Evolutionary conservation across 2,797 vertebrate genomes (phyloP).

Genomic region (Eutrigla gurnardus): DNA sequence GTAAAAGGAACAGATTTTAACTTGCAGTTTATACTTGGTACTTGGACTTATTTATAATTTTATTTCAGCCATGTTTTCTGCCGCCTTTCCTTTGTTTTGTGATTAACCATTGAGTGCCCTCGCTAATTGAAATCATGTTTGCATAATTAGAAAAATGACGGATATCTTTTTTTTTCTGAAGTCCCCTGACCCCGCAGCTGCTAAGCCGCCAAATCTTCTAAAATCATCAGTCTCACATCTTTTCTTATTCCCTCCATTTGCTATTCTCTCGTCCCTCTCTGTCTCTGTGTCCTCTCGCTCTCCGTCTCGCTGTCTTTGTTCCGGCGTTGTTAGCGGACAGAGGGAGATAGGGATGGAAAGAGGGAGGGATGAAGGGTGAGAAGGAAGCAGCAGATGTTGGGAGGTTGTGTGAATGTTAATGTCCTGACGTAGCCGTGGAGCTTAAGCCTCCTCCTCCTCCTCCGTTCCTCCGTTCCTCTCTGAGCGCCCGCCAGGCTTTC

Average conservation of each 20-base stretch:
- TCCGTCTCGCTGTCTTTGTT: constrained; percentile 68
- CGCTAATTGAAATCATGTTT: constrained; percentile 33
- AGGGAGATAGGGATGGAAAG: constrained; percentile 66
- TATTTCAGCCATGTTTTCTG: constrained; percentile 4
- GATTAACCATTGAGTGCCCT: constrained; percentile 14
- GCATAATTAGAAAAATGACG: constrained; percentile 26
- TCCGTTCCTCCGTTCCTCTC: constrained; percentile 84
- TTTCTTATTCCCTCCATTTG: constrained; percentile 11
- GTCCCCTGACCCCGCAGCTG: constrained; percentile 41
- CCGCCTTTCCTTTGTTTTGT: constrained; percentile 7
- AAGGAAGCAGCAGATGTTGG: constrained; percentile 94
- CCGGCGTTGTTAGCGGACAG: constrained; percentile 59
- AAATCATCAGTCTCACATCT: constrained; percentile 25
- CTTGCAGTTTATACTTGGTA: constrained; percentile 4
- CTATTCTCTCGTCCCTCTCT: constrained; percentile 21
- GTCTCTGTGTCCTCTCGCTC: constrained; percentile 33
- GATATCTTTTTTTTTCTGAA: background rate
- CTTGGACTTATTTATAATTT: constrained; percentile 35
- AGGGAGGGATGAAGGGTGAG: constrained; percentile 71
- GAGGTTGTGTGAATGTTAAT: constrained; percentile 98
- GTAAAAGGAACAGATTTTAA: constrained; percentile 35
- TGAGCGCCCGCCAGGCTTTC: constrained; percentile 83
- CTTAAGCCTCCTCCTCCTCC: constrained; percentile 87
- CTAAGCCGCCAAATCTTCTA: constrained; percentile 24
- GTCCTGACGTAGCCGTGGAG: constrained; percentile 88